These are phyloP conservation scores for Carapus acus DNA, from an alignment of 2,797 vertebrate species.

Conservation along the genomic window DNA sequence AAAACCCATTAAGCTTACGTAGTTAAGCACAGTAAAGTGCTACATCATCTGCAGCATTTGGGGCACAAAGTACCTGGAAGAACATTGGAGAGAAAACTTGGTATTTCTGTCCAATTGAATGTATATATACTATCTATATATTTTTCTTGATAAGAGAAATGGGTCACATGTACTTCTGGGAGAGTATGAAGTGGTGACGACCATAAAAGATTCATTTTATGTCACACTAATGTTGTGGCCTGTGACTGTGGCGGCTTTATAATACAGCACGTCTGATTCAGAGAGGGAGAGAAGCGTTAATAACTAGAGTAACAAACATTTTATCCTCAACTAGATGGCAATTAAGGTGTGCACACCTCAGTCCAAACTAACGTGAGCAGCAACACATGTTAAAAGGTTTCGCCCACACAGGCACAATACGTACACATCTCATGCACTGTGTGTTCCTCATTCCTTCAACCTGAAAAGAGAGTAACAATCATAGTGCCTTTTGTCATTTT, in stretches of 20 bases:
- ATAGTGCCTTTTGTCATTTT: no score
- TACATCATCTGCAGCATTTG: constrained; percentile 40
- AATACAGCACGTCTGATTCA: constrained; percentile 1
- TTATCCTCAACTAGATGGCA: no score
- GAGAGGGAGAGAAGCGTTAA: no score
- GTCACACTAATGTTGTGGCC: constrained; percentile 24
- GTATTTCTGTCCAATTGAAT: constrained; percentile 19
- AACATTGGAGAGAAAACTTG: constrained; percentile 26
- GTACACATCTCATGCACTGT: no score
- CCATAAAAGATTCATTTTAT: constrained; percentile 38
- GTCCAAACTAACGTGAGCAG: no score
- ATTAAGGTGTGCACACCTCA: no score
- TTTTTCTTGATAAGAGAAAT: constrained; percentile 44
- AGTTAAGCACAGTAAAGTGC: constrained; percentile 49
- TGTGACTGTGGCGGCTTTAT: constrained; percentile 2
- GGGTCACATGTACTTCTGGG: constrained; percentile 37
- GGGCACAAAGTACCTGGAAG: constrained; percentile 22
- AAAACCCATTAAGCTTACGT: constrained; percentile 24
- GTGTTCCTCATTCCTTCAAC: no score
- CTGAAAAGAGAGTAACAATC: no score
- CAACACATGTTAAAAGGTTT: no score
- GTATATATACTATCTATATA: no score
- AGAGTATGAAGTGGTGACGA: constrained; percentile 27
- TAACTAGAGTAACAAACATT: no score
- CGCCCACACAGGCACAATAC: no score